These are phyloP conservation scores for Morpho helenor DNA, from an alignment of 2,888 invertebrate species.

Conservation along the genomic window DNA sequence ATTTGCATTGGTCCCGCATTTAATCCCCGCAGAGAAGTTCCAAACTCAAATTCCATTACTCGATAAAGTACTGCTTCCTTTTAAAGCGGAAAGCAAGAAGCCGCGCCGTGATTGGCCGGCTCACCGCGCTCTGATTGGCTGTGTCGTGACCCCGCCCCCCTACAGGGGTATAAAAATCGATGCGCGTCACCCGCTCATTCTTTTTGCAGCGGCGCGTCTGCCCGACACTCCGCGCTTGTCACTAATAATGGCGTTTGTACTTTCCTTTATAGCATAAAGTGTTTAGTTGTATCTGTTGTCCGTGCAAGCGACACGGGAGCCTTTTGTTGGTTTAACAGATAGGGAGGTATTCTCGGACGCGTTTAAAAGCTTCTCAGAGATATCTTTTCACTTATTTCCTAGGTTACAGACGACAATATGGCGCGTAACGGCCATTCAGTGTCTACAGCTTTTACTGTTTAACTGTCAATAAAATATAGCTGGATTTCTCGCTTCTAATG, in stretches of 20 bases:
- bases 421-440: slow-evolving; percentile 37
- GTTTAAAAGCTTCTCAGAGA: slow-evolving; percentile 55
- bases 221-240: slow-evolving; percentile 66
- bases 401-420: slow-evolving; percentile 34
- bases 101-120: slow-evolving; percentile 67
- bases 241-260: slow-evolving; percentile 72
- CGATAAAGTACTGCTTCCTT: slow-evolving; percentile 47
- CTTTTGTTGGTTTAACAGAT: slow-evolving; percentile 60
- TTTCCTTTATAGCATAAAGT: slow-evolving; percentile 68
- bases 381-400: slow-evolving; percentile 57
- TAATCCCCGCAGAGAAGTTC: slow-evolving; percentile 64
- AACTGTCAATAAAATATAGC: slow-evolving; percentile 33
- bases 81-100: slow-evolving; percentile 61
- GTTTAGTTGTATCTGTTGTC: slow-evolving; percentile 73
- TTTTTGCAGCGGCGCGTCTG: slow-evolving; percentile 65
- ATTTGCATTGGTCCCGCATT: slow-evolving; percentile 54
- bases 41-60: slow-evolving; percentile 75
- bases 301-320: slow-evolving; percentile 59
- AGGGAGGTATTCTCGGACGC: slow-evolving; percentile 51
- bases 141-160: slow-evolving; percentile 67
- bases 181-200: slow-evolving; percentile 53
- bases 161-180: slow-evolving; percentile 74
- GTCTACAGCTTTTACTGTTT: slow-evolving; percentile 33
- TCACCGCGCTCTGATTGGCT: slow-evolving; percentile 71
- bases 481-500: slow-evolving; percentile 22